Base-by-base conservation (phyloP, 2,888 invertebrate species). In the Ormyrus labotus region DNA sequence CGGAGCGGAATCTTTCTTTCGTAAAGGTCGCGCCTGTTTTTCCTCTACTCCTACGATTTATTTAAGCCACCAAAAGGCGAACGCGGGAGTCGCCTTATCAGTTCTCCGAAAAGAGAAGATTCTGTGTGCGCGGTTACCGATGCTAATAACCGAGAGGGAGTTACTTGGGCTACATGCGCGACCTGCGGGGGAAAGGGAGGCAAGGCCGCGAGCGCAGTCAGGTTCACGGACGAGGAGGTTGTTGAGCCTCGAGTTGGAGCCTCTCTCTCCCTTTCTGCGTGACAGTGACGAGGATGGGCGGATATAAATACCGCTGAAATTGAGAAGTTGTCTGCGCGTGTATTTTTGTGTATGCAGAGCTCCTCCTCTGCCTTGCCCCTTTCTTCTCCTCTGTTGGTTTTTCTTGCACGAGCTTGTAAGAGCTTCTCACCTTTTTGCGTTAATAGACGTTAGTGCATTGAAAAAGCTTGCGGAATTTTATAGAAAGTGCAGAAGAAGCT, bases 121-220 rank as follows among this genome's bases (percentile, higher is more conserved):
- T 71, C 77, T 65, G 50, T 45, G 10, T 58, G 8, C 50, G 9
- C 50, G 13, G 53, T 19, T 60, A 8, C 13, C 45, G 45, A 70
- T 70, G 65, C 60, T 78, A 78, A 65, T 71, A 71, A 78, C 65
- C 64, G 71, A 65, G 71, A 51, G 64, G 60, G 53, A 10, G 50
- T 50, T 65, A 58, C 65, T 74, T 74, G 50, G 6, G 19, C 19
- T n/a, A 8, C 47, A 45, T 48, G 53, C 53, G 60, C 60, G 73
- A 64, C 53, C 60, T 19, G 19, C 34, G 51, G 57, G 55, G 60
- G 60, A 75, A 70, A 71, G 61, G 19, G 55, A 69, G 69, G 58
- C 77, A 78, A 78, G 77, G 77, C 65, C 77, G 71, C 60, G 13
- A 34, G 45, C 55, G 34, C 5, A 11, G 11, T 19, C 19, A 60